A percentile compares a stretch with the other conserved stretches of the same genome.
phyloP scores from a whole-genome alignment of 2,113 vertebrate species.

The Calidris pygmaea region DNA sequence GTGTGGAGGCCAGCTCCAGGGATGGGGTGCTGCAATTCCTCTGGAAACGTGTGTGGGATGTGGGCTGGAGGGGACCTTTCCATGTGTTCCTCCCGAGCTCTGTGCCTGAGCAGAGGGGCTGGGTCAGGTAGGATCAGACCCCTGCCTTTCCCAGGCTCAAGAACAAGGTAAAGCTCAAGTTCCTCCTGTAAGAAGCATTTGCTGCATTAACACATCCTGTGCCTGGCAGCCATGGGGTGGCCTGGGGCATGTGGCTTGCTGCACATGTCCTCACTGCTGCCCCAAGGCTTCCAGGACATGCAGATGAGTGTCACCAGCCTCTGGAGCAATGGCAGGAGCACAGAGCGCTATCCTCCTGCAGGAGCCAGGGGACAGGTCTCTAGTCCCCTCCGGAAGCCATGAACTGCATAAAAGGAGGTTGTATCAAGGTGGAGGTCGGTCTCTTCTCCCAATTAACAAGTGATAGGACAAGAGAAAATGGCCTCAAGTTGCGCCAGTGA shows the following conservation, averaged over 20 bases:
- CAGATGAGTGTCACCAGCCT: neutral
- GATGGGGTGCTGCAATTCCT: neutral
- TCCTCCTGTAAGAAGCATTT: neutral
- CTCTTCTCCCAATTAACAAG: neutral
- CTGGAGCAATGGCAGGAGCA: neutral
- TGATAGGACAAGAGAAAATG: neutral
- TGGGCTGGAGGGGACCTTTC: neutral
- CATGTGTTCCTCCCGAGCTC: fast-evolving
- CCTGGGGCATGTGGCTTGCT: neutral
- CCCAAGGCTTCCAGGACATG: neutral
- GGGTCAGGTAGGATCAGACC: neutral
- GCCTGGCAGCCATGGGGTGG: neutral
- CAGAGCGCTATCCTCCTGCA: neutral
- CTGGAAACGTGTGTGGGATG: neutral
- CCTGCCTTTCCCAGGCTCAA: neutral
- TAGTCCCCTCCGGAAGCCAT: neutral
- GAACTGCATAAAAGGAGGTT: neutral
- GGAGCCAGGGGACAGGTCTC: neutral
- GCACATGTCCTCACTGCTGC: too few relatives aligned
- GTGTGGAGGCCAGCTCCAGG: neutral
- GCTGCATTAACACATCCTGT: neutral
- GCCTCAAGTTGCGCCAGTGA: neutral
- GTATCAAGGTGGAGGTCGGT: neutral
- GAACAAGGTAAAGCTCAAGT: neutral
- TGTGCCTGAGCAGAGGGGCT: neutral